Base-by-base conservation (phyloP, 2,113 vertebrate species). In the Geococcyx californianus region DNA sequence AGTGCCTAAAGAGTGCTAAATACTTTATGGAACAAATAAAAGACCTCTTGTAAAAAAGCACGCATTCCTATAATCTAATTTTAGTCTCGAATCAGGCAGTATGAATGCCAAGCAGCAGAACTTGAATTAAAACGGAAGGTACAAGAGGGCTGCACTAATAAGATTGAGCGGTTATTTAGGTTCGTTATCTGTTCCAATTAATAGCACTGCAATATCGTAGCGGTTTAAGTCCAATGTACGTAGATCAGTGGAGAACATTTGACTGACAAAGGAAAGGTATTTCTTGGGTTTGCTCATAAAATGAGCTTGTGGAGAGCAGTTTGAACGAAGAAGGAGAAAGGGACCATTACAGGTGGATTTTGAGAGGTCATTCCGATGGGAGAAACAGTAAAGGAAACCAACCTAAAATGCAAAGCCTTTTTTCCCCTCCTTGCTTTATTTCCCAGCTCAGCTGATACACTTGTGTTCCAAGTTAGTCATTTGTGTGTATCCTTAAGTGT, bases 21-120 rank as follows among this genome's bases (percentile, higher is more conserved):
- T 94, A 70, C 95, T 96, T 97, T 89, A 93, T 92, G 80, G 85
- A 96, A 96, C 88, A 96, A 96, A 96, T 96, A 92, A 89, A 95
- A 96, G 93, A 87, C 72, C 85, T 95, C 95, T 95, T 95, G 91
- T 95, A 93, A 95, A 95, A 96, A 96, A 93, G 73, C 95, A 97
- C 49, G 81, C 77, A 59, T 95, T 85, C 73, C 76, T 90, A 66
- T 96, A 95, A 96, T 95, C 90, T 94, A 96, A 97, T 95, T 97
- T 94, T 93, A 89, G 90, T 72, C 76, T 75, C 76, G 92, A 84
- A 95, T 96, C 85, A 92, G 86, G 68, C 85, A 84, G 69, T 70
- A 84, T 81, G 95, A 94, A 97, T 90, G 76, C 83, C 95, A 96
- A 96, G 83, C 86, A 97, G 85, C 56, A 69, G 52, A 64, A 73